Conservation (phyloP, 1,140 invertebrate genomes). For the Onthophagus taurus region DNA sequence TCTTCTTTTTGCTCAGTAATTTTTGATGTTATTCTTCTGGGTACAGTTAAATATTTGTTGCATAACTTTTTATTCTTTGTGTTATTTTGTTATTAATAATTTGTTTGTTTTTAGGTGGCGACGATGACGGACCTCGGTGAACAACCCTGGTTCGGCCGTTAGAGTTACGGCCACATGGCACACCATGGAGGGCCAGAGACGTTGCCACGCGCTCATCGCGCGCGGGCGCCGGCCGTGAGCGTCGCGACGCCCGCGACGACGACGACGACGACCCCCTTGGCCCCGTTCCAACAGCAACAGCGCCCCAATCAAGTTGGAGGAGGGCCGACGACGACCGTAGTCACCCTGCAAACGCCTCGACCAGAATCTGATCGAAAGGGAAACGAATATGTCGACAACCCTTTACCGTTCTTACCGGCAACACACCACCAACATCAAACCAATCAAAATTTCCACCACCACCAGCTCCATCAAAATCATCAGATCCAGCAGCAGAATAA, state of each 20-base stretch:
- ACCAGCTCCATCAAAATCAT: constrained; percentile 25
- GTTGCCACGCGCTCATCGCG: constrained; percentile 52
- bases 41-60: background rate
- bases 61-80: background rate
- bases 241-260: constrained; percentile 30
- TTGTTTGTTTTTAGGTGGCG: constrained; percentile 40
- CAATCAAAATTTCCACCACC: constrained; percentile 29
- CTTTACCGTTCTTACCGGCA: constrained; percentile 49
- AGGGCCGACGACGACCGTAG: constrained; percentile 36
- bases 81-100: background rate
- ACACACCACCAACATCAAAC: constrained; percentile 22
- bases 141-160: constrained; percentile 44
- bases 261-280: constrained; percentile 35
- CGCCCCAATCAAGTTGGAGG: too few species aligned
- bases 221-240: constrained; percentile 41
- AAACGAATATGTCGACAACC: constrained; percentile 81
- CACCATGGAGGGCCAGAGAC: constrained; percentile 51
- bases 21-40: background rate
- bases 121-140: constrained; percentile 52
- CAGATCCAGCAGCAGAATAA: constrained; percentile 16
- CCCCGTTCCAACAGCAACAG: too few species aligned
- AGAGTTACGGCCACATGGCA: constrained; percentile 46
- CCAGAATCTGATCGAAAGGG: constrained; percentile 64
- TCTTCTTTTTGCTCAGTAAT: background rate
- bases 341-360: constrained; percentile 61